Evolutionary conservation across 2,888 invertebrate species (phyloP).

Genomic region (Pandemis cinnamomeana): DNA sequence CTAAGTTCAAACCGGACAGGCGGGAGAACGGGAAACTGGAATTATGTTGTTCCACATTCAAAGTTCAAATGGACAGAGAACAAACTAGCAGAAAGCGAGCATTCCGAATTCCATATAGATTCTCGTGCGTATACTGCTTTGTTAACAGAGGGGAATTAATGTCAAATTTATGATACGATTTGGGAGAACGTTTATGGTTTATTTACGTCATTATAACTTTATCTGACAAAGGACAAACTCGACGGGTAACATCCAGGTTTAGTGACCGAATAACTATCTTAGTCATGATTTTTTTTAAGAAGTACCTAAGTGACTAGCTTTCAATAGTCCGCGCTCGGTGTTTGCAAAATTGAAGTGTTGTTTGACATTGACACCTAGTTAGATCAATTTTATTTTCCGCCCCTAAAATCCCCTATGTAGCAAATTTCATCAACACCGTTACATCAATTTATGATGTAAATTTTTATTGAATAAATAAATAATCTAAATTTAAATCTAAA

Average conservation of each 20-base stretch:
- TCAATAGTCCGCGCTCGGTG: no score
- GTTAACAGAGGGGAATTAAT: slow-evolving; percentile 35
- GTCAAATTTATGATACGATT: slow-evolving; percentile 23
- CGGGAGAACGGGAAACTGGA: slow-evolving; percentile 37
- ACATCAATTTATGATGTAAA: no score
- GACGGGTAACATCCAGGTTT: neutral
- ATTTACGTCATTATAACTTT: slow-evolving; percentile 35
- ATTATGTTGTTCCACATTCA: slow-evolving; percentile 42
- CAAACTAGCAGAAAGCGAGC: slow-evolving; percentile 30
- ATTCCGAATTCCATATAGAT: slow-evolving; percentile 31
- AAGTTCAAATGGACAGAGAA: slow-evolving; percentile 41
- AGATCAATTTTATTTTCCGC: no score
- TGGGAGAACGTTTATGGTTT: slow-evolving; percentile 13
- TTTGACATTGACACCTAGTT: no score
- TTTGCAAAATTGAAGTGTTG: no score
- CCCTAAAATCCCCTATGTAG: no score
- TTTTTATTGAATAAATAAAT: no score
- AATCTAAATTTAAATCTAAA: no score
- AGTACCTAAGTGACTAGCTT: no score
- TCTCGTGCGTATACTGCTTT: slow-evolving; percentile 32
- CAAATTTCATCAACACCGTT: no score
- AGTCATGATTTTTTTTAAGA: neutral
- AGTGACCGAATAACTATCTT: neutral
- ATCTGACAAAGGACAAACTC: slow-evolving; percentile 15
- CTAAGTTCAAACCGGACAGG: slow-evolving; percentile 39